Percentiles rank a stretch among this genome's conserved stretches.
Evolutionary conservation across 2,888 invertebrate species (phyloP).

Genomic region (Luffia ferchaultella): DNA sequence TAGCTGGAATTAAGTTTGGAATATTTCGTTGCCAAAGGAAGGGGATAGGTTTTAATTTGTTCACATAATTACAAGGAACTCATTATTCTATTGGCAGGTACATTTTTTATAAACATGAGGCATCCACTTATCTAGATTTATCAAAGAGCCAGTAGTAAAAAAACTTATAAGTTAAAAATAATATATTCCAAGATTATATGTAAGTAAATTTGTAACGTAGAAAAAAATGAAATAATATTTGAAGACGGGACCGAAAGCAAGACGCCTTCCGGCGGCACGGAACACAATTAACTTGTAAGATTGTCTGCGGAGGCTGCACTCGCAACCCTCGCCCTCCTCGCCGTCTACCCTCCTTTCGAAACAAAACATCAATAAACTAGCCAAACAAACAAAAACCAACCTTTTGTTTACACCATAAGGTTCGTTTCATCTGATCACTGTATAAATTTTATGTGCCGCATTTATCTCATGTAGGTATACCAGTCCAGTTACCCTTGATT

Average conservation of each 20-base stretch:
- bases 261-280: conserved; percentile 49
- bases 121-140: no score
- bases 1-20: no score
- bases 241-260: conserved; percentile 22
- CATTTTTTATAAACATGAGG: no score
- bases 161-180: no score
- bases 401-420: conserved; percentile 20
- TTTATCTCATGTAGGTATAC: conserved; percentile 65
- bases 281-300: conserved; percentile 68
- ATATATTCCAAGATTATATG: no score
- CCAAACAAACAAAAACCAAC: conserved; percentile 22
- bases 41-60: no score
- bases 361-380: conserved; percentile 64
- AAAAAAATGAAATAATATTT: conserved; percentile 3
- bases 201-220: no score
- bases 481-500: conserved; percentile 72
- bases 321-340: conserved; percentile 37
- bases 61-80: no score
- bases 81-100: no score
- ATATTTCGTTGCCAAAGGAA: no score
- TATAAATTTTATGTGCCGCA: conserved; percentile 61
- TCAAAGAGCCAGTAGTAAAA: no score
- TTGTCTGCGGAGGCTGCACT: conserved; percentile 64
- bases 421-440: conserved; percentile 21
- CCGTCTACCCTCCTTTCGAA: conserved; percentile 59